Conservation (phyloP, 2,888 invertebrate genomes). For the Noctua janthina region DNA sequence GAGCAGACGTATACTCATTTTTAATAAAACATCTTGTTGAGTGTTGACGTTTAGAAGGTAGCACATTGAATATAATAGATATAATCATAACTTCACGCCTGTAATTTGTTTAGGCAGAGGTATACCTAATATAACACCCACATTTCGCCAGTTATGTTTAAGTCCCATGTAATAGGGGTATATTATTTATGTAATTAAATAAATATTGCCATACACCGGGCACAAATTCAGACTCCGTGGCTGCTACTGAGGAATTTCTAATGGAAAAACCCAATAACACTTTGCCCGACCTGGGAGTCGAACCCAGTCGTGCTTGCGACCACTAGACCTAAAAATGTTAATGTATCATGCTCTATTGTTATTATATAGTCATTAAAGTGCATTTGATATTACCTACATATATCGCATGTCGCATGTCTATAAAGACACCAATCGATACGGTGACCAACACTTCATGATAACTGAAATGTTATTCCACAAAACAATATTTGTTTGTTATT, state of each 20-base stretch:
- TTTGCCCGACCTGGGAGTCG: background rate
- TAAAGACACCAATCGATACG: conserved; percentile 17
- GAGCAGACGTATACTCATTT: too few species aligned
- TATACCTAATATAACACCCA: background rate
- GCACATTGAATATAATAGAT: background rate
- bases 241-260: background rate
- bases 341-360: background rate
- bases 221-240: too few species aligned
- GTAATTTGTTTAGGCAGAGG: background rate
- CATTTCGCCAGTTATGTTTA: background rate
- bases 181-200: background rate
- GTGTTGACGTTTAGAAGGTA: too few species aligned
- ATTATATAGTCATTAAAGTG: background rate
- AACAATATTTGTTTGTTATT: conserved; percentile 1
- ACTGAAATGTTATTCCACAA: conserved; percentile 5
- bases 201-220: background rate
- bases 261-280: background rate
- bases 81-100: background rate
- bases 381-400: conserved; percentile 8
- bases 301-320: background rate
- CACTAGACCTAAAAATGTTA: background rate
- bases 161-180: background rate
- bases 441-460: conserved; percentile 27
- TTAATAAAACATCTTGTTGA: too few species aligned
- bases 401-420: conserved; percentile 23